Conservation (phyloP, 1,140 invertebrate species). For the Drosophila punjabiensis region DNA sequence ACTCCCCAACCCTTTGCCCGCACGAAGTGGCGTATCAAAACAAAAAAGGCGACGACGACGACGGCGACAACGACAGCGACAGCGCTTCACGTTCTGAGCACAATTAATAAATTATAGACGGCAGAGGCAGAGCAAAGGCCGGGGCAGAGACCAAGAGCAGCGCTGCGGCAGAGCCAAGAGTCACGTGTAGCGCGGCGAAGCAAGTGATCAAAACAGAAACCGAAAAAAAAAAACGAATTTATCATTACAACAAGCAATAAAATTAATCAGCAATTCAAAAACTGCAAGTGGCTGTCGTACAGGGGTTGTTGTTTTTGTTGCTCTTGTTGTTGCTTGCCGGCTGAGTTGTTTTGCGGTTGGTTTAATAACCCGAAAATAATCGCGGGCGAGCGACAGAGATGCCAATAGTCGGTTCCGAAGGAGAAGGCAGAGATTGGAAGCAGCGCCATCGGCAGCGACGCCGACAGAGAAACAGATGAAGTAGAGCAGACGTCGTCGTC, state of each 20-base stretch:
- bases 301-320: constrained; percentile 31
- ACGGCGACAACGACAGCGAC: constrained; percentile 16
- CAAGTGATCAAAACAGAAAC: constrained; percentile 82
- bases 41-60: constrained; percentile 58
- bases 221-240: constrained; percentile 84
- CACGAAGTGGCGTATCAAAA: constrained; percentile 75
- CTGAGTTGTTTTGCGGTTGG: constrained; percentile 66
- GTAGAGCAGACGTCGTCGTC: constrained; percentile 63
- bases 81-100: constrained; percentile 68
- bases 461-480: constrained; percentile 50
- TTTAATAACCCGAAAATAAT: constrained; percentile 83
- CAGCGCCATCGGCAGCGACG: constrained; percentile 45
- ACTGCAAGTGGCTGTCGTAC: constrained; percentile 73
- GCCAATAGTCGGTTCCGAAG: constrained; percentile 54
- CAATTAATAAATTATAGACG: constrained; percentile 83
- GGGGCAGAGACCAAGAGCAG: constrained; percentile 45
- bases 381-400: constrained; percentile 66
- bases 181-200: constrained; percentile 66
- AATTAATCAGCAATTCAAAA: constrained; percentile 84
- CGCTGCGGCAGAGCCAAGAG: constrained; percentile 54
- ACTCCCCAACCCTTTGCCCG: constrained; percentile 59
- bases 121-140: constrained; percentile 38
- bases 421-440: constrained; percentile 49
- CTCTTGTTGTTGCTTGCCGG: constrained; percentile 41
- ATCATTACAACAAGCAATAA: constrained; percentile 84